Evolutionary conservation across 2,113 vertebrate species (phyloP).

Genomic region (Xiphophorus couchianus): DNA sequence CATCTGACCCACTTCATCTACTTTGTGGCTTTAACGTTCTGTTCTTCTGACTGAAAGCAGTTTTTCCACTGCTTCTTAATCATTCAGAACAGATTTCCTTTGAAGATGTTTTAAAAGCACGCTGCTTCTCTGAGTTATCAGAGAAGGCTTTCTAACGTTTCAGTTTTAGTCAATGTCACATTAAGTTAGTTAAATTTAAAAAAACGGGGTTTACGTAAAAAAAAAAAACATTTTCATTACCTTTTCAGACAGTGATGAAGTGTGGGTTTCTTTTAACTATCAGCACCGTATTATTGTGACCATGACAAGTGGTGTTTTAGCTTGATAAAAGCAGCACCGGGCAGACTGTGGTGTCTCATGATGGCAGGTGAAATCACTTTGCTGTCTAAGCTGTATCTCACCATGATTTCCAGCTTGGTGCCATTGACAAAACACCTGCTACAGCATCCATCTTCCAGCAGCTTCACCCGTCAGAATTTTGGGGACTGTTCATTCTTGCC

Average conservation of each 20-base stretch:
- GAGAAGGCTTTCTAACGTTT: neutral
- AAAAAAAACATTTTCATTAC: neutral
- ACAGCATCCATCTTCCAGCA: slow-evolving; percentile 34
- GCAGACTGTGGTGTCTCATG: neutral
- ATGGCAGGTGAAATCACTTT: slow-evolving; percentile 3
- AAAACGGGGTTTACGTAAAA: neutral
- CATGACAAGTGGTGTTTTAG: neutral
- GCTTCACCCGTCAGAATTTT: slow-evolving; percentile 40
- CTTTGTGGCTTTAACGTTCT: neutral
- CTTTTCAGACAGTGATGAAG: neutral
- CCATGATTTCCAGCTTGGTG: slow-evolving; percentile 1
- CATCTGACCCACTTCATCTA: neutral
- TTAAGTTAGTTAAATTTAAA: neutral
- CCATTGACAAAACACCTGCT: slow-evolving; percentile 34
- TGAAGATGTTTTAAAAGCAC: neutral
- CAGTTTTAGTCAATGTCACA: neutral
- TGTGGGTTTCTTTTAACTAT: neutral
- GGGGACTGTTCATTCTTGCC: slow-evolving; percentile 31
- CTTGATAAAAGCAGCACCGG: neutral
- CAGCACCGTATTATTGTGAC: neutral
- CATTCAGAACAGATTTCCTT: neutral
- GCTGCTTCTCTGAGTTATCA: neutral
- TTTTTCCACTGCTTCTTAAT: neutral
- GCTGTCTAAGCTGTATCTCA: neutral
- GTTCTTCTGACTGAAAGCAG: neutral